Base-by-base conservation (phyloP, 1,140 invertebrate species). In the Atta cephalotes region DNA sequence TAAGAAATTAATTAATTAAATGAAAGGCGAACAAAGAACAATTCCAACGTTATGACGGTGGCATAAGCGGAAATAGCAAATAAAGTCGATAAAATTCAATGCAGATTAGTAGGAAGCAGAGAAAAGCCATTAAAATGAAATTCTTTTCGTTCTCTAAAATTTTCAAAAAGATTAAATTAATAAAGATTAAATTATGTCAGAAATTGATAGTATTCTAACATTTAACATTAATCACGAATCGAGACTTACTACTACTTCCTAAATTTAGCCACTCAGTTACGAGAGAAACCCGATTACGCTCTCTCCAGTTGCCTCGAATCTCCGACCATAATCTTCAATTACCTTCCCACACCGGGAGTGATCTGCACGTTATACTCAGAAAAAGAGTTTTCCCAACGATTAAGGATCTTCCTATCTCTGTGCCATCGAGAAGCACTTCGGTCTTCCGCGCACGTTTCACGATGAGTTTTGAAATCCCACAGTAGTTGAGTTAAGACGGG, bases 391-490 rank as follows among this genome's bases (percentile, higher is more conserved):
- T 62, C 14, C 25, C 78, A 2, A 66, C 68, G 68, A 82, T 82
- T 72, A 82, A 62, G 56, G 56, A 72, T 39, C 62, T 35, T 14
- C 49, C 49, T 16, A 10, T 35, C n/a, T 65, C 65, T 39, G 21
- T 49, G 39, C 53, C 25, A 0, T 5, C 16, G 31, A 31, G 68
- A 72, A 74, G 51, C 68, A 72, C 68, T 74, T 74, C 18, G 25
- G 45, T 39, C 56, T 84, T 84, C 80, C 65, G 53, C 39, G 86
- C 86, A 89, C 72, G 72, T 84, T 53, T 63, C 65, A 78, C 80
- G 85, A 84, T 82, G 70, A 87, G 85, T 88, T 84, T 77, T 77
- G 65, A 88, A 87, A 85, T 81, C 49, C 68, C 70, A 58, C 25
- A 21, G 51, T 71, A 49, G 51, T 14, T 14, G 70, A 21, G 56